Evolutionary conservation across 2,888 invertebrate genomes (phyloP).

Genomic region (Volucella inflata): DNA sequence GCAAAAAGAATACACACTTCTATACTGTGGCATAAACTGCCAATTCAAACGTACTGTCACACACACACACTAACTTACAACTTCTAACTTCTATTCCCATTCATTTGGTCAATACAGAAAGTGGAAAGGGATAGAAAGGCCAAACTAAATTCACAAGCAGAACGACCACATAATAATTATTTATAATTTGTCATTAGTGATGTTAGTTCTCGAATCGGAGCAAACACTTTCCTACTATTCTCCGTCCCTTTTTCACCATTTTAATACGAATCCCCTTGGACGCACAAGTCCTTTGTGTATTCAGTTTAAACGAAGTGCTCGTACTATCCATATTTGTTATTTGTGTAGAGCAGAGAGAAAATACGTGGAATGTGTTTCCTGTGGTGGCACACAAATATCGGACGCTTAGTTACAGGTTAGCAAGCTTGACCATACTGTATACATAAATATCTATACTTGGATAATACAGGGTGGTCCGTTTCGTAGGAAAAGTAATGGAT

Average conservation of each 20-base stretch:
- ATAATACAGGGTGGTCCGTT: slow-evolving; percentile 43
- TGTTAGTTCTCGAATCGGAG: slow-evolving; percentile 42
- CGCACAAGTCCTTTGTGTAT: slow-evolving; percentile 26
- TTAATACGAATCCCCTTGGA: background rate
- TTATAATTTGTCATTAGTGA: slow-evolving; percentile 70
- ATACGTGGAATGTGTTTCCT: slow-evolving; percentile 24
- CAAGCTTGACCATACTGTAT: slow-evolving; percentile 49
- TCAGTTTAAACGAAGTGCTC: slow-evolving; percentile 24
- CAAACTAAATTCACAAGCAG: slow-evolving; percentile 61
- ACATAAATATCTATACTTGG: background rate
- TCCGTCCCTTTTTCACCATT: too few species aligned
- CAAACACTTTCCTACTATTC: background rate
- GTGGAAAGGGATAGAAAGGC: background rate
- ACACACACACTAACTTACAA: slow-evolving; percentile 7
- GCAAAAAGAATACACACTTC: slow-evolving; percentile 51
- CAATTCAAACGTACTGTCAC: slow-evolving; percentile 8
- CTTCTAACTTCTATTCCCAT: slow-evolving; percentile 9
- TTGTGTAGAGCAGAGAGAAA: background rate
- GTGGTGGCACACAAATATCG: slow-evolving; percentile 63
- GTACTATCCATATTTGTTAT: slow-evolving; percentile 45
- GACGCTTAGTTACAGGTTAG: slow-evolving; percentile 65
- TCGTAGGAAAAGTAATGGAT: too few species aligned
- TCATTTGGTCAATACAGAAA: background rate
- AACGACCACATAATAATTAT: slow-evolving; percentile 70
- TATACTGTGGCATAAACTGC: background rate